A percentile compares a stretch with the other conserved stretches of the same genome.
Conservation (phyloP, 2,113 vertebrate species). For the Nesogale talazaci region DNA sequence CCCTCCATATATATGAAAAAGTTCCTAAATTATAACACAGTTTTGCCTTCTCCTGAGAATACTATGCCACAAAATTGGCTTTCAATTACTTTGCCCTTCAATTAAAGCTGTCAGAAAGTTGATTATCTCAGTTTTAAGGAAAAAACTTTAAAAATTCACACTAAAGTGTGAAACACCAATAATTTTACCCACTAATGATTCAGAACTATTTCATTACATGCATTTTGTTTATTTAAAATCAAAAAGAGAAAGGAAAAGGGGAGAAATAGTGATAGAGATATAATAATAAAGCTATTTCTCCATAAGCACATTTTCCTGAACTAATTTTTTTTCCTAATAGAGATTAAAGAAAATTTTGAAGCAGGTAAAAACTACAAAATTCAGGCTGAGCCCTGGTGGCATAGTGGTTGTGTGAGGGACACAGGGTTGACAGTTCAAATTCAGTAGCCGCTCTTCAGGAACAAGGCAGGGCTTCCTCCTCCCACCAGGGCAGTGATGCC, state of each 20-base stretch:
- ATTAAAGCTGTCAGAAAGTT: constrained; percentile 35
- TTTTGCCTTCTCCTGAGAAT: not conserved
- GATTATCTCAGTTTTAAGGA: constrained; percentile 28
- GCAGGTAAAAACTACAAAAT: not conserved
- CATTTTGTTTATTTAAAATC: constrained; percentile 37
- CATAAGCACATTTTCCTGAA: too few relatives aligned
- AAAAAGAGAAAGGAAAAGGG: not conserved
- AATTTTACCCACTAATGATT: constrained; percentile 35
- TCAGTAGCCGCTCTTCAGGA: too few relatives aligned
- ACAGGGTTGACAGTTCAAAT: too few relatives aligned
- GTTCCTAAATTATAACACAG: not conserved
- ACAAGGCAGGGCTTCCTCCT: too few relatives aligned
- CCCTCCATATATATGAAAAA: not conserved
- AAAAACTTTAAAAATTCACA: constrained; percentile 53
- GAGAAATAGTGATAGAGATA: not conserved
- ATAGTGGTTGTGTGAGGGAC: too few relatives aligned
- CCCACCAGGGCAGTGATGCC: too few relatives aligned
- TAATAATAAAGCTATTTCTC: too few relatives aligned
- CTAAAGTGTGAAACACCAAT: constrained; percentile 20
- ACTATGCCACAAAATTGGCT: not conserved
- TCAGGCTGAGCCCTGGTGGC: too few relatives aligned
- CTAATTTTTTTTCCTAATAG: too few relatives aligned
- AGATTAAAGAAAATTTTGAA: constrained; percentile 1
- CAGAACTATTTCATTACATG: constrained; percentile 46
- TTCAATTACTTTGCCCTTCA: constrained; percentile 19